A percentile compares a stretch with the other conserved stretches of the same genome.
Conservation (phyloP, 2,797 vertebrate genomes). For the Sandelia bainsii region DNA sequence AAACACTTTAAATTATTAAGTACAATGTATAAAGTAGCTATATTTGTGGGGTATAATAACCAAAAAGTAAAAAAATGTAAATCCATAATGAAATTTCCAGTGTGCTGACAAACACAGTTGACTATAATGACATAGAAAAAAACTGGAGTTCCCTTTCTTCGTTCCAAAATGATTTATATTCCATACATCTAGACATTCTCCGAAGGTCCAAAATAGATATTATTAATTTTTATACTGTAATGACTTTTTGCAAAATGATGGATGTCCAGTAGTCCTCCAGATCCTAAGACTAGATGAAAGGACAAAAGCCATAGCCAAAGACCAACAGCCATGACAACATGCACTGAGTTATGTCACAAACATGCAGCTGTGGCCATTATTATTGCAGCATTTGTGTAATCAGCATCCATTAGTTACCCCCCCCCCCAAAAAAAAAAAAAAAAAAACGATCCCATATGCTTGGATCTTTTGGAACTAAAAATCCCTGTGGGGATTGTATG, state of each 20-base stretch:
- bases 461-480: slow-evolving; percentile 19
- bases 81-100: not conserved
- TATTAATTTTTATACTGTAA: not conserved
- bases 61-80: slow-evolving; percentile 10
- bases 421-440: not conserved
- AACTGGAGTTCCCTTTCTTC: slow-evolving; percentile 15
- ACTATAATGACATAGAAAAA: slow-evolving; percentile 27
- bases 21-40: not conserved
- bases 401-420: slow-evolving; percentile 48
- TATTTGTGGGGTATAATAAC: not conserved
- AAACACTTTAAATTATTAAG: not conserved
- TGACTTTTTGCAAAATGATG: slow-evolving; percentile 24
- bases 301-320: slow-evolving; percentile 26
- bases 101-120: slow-evolving; percentile 45
- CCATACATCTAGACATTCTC: not conserved
- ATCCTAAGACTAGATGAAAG: slow-evolving; percentile 24
- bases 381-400: slow-evolving; percentile 70
- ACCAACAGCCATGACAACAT: slow-evolving; percentile 51
- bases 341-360: slow-evolving; percentile 36
- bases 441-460: slow-evolving; percentile 3
- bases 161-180: not conserved
- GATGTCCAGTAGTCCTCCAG: slow-evolving; percentile 19
- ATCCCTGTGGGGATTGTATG: slow-evolving; percentile 3
- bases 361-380: slow-evolving; percentile 54
- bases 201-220: not conserved